Percentiles rank a stretch among this genome's conserved stretches.
Conservation (phyloP, 2,113 vertebrate species). For the Alaudala cheleensis region DNA sequence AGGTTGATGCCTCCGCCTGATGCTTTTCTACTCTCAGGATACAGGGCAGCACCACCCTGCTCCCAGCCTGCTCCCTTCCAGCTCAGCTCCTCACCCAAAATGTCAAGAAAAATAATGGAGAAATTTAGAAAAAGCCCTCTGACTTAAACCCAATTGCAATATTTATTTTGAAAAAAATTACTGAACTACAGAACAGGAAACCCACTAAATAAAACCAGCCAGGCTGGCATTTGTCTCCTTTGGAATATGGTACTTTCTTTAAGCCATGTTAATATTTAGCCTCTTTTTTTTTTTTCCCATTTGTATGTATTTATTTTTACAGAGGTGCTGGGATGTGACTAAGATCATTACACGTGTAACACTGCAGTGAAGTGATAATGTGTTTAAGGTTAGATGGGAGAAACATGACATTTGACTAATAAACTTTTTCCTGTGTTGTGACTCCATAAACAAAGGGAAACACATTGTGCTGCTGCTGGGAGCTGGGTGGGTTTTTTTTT, state of each 20-base stretch:
- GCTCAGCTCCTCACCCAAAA: background rate
- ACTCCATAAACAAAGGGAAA: conserved; percentile 62
- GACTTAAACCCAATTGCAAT: conserved; percentile 64
- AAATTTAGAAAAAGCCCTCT: conserved; percentile 40
- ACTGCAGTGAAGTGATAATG: conserved; percentile 27
- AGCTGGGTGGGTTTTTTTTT: background rate
- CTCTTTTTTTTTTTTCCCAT: background rate
- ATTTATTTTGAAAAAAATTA: conserved; percentile 73
- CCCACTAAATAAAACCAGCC: conserved; percentile 62
- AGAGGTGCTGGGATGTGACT: conserved; percentile 41
- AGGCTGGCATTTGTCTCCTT: conserved; percentile 56
- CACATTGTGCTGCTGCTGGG: background rate
- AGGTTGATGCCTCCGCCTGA: background rate
- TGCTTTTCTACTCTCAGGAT: background rate
- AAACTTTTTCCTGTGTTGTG: conserved; percentile 57
- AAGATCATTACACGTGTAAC: conserved; percentile 35
- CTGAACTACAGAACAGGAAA: conserved; percentile 70
- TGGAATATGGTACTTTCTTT: conserved; percentile 16
- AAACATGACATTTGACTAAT: conserved; percentile 42
- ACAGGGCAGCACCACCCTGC: background rate
- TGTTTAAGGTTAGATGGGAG: conserved; percentile 58
- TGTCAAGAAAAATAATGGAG: conserved; percentile 31
- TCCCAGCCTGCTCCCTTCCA: background rate
- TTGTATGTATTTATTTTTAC: conserved; percentile 44
- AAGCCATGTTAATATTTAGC: conserved; percentile 37